Percentiles rank a stretch among this genome's conserved stretches.
Conservation (phyloP, 2,797 vertebrate genomes). For the Phaenicophaeus curvirostris region DNA sequence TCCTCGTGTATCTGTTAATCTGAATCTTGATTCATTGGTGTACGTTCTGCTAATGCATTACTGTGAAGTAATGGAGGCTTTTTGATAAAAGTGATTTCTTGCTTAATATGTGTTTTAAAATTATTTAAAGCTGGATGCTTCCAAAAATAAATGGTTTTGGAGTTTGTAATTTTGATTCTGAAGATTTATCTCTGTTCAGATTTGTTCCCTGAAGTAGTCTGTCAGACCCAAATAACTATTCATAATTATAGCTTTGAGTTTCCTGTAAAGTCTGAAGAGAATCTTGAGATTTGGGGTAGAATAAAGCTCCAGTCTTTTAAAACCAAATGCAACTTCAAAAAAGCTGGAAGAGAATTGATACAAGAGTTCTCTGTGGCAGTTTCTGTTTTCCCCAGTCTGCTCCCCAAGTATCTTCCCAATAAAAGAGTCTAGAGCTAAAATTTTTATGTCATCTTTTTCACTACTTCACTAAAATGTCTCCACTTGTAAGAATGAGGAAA, state of each 20-base stretch:
- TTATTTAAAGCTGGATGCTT: neutral
- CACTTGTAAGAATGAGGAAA: neutral
- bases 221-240: neutral
- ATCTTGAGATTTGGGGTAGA: neutral
- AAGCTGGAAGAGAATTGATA: neutral
- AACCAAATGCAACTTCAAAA: neutral
- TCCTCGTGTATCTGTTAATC: neutral
- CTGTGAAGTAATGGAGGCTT: neutral
- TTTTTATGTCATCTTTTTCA: neutral
- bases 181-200: neutral
- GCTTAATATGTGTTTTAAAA: neutral
- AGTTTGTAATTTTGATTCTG: neutral
- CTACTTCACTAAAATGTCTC: neutral
- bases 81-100: neutral
- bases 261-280: neutral
- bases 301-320: neutral
- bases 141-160: neutral
- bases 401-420: neutral
- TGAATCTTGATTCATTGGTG: neutral
- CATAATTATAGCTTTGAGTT: neutral
- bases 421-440: neutral
- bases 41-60: neutral
- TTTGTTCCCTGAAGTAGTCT: neutral
- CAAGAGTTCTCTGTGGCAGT: neutral
- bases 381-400: neutral